These are phyloP conservation scores for Helarctos malayanus DNA, from an alignment of 2,797 vertebrate genomes.

Conservation along the genomic window DNA sequence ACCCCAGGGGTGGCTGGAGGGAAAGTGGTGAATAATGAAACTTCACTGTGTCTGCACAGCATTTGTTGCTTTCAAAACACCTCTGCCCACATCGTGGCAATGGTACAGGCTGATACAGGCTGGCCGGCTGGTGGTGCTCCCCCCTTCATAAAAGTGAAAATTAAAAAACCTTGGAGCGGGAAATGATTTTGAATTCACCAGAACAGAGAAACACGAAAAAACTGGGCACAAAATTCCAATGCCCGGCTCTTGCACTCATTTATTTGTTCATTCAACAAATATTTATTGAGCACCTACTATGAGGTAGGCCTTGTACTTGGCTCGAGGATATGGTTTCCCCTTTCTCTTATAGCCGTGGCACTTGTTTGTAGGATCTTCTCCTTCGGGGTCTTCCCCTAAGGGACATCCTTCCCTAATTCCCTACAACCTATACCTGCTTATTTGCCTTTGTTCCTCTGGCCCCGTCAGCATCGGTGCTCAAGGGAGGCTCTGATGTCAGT, in stretches of 20 bases:
- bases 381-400: background rate
- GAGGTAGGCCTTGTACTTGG: background rate
- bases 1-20: background rate
- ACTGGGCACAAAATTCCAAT: background rate
- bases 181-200: background rate
- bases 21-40: background rate
- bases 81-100: accelerated
- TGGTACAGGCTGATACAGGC: accelerated
- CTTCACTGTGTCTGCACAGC: background rate
- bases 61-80: background rate
- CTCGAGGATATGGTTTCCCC: background rate
- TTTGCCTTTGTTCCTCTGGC: background rate
- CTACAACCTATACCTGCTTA: background rate
- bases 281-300: background rate
- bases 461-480: background rate
- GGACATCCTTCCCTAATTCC: background rate
- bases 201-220: background rate
- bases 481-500: background rate
- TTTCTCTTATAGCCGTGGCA: background rate
- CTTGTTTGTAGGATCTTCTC: background rate
- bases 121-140: background rate
- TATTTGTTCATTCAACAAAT: background rate
- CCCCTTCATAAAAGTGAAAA: background rate
- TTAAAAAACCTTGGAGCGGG: background rate
- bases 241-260: background rate